Evolutionary conservation across 2,888 invertebrate genomes (phyloP), one percentile per base, ranked within the genome.

Genomic region (Osmoderma eremita): DNA sequence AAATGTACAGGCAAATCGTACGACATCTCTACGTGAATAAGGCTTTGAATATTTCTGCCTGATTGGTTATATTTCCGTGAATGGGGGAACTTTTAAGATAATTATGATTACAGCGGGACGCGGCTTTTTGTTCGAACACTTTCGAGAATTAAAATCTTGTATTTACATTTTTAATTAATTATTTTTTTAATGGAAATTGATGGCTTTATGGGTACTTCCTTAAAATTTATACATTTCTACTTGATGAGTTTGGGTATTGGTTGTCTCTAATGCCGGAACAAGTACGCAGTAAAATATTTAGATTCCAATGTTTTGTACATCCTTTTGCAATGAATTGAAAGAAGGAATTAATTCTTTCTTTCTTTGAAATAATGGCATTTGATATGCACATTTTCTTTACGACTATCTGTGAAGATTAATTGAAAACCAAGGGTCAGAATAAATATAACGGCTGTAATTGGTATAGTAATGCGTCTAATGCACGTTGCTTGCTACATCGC

Each of bases 181-280:
- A 63, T 63, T 63, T 54, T n/a, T 67, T 63, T 67, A 45, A 63
- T 63, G 53, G 22, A 54, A 67, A 67, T 67, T 67, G 54, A 67
- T 56, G 42, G 48, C 45, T 22, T 41, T 51, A 53, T 63, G 53
- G 53, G 63, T 53, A 51, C 42, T 63, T 63, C 51, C 51, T 63
- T 63, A 53, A 39, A 30, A 50, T 53, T 63, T 63, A n/a, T 63
- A 50, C 63, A 50, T 41, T 51, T 53, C 20, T 15, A 8, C 22
- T 20, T 63, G 39, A 63, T 58, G 42, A 42, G 30, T 42, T 58
- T n/a, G n/a, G n/a, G n/a, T n/a, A n/a, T n/a, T n/a, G n/a, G n/a
- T n/a, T n/a, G n/a, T n/a, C n/a, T n/a, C n/a, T n/a, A n/a, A n/a
- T n/a, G n/a, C n/a, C n/a, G n/a, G n/a, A n/a, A n/a, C n/a, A n/a